These are phyloP conservation scores for Lates calcarifer DNA, from an alignment of 2,113 vertebrate genomes.

Conservation along the genomic window DNA sequence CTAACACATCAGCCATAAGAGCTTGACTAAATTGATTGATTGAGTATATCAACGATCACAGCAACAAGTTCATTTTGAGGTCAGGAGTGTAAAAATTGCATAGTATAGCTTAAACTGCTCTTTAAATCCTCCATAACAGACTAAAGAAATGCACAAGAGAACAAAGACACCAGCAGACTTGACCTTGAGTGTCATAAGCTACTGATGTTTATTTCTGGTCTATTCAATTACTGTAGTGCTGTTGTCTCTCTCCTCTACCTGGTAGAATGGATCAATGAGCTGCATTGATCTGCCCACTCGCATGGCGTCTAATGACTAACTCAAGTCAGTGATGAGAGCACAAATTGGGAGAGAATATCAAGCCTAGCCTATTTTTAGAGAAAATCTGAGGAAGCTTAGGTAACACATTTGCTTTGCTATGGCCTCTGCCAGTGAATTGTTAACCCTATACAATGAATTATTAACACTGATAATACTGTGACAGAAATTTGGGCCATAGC, in stretches of 20 bases:
- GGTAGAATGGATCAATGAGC: conserved; percentile 65
- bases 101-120: not conserved
- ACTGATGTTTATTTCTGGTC: conserved; percentile 65
- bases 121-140: not conserved
- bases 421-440: conserved; percentile 26
- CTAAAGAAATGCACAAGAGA: conserved; percentile 25
- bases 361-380: conserved; percentile 43
- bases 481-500: conserved; percentile 11
- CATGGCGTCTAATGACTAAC: conserved; percentile 65
- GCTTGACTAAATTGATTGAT: not conserved
- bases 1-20: not conserved
- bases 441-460: conserved; percentile 35
- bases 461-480: conserved; percentile 20
- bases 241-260: conserved; percentile 58
- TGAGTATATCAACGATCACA: not conserved
- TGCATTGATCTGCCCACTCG: conserved; percentile 68
- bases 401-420: conserved; percentile 34
- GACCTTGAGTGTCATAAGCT: conserved; percentile 63
- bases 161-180: conserved; percentile 30
- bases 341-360: conserved; percentile 59
- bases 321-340: conserved; percentile 61
- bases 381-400: conserved; percentile 40
- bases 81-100: not conserved
- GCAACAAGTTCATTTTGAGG: not conserved
- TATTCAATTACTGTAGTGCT: conserved; percentile 64